These are phyloP conservation scores for Pyralis farinalis DNA, from an alignment of 2,888 invertebrate genomes.

Conservation along the genomic window DNA sequence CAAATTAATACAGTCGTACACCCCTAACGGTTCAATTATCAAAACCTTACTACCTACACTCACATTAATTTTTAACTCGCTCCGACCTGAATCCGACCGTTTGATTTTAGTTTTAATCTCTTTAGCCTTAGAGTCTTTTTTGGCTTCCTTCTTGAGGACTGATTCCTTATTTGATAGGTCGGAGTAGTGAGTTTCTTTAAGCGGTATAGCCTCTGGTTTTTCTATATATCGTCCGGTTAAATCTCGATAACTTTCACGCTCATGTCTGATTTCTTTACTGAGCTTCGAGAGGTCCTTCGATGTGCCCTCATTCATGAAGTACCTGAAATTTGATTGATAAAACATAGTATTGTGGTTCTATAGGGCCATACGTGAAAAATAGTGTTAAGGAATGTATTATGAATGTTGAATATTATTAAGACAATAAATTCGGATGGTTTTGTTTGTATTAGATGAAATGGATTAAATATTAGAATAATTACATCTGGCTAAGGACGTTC, in stretches of 20 bases:
- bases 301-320: constrained; percentile 64
- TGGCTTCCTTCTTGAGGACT: constrained; percentile 47
- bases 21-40: constrained; percentile 77
- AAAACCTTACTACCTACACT: constrained; percentile 69
- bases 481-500: too few species aligned
- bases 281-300: constrained; percentile 70
- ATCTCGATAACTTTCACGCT: constrained; percentile 70
- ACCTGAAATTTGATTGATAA: constrained; percentile 38
- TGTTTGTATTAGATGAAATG: too few species aligned
- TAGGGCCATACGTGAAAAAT: too few species aligned
- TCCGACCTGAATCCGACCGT: constrained; percentile 62
- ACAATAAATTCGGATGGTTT: too few species aligned
- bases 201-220: constrained; percentile 52
- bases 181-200: constrained; percentile 59
- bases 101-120: constrained; percentile 70
- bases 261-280: constrained; percentile 72
- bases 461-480: too few species aligned
- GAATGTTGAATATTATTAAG: too few species aligned
- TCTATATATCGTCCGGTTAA: constrained; percentile 71
- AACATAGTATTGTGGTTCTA: too few species aligned
- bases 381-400: too few species aligned
- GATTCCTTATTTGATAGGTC: constrained; percentile 58
- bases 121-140: constrained; percentile 53
- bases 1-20: constrained; percentile 95
- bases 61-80: constrained; percentile 62